Conservation (phyloP, 1,140 invertebrate genomes). For the Drusus annulatus region DNA sequence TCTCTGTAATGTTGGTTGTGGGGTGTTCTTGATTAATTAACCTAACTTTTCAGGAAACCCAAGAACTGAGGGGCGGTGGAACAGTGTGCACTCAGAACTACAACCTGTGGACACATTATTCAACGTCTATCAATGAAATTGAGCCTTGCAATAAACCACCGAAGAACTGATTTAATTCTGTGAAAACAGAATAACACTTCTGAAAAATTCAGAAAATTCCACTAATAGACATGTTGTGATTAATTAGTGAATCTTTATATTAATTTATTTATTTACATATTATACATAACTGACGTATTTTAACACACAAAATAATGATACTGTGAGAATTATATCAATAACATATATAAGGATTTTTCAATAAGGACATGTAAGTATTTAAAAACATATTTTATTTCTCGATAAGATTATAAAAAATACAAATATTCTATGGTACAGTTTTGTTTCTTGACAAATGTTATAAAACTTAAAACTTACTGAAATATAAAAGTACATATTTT, state of each 20-base stretch:
- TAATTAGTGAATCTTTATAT: no score
- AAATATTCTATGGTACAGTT: conserved; percentile 38
- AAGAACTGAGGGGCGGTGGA: conserved; percentile 85
- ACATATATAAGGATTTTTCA: no score
- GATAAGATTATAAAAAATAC: conserved; percentile 33
- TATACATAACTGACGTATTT: no score
- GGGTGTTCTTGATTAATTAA: neutral
- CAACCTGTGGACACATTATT: conserved; percentile 69
- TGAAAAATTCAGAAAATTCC: no score
- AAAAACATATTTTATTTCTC: conserved; percentile 24
- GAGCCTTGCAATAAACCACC: conserved; percentile 38
- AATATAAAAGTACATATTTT: no score
- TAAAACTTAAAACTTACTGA: neutral
- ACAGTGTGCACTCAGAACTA: conserved; percentile 79
- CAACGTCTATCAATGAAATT: conserved; percentile 60
- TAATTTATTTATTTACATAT: no score
- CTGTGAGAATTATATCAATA: no score
- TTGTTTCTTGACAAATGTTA: conserved; percentile 3
- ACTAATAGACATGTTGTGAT: no score
- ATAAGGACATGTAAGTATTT: neutral
- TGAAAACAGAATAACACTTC: no score
- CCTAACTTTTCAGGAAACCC: conserved; percentile 75
- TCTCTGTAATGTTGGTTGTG: neutral
- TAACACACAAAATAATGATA: no score
- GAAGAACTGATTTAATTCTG: neutral